Base-by-base conservation (phyloP, 2,113 vertebrate species). In the Lethenteron camtschaticum region DNA sequence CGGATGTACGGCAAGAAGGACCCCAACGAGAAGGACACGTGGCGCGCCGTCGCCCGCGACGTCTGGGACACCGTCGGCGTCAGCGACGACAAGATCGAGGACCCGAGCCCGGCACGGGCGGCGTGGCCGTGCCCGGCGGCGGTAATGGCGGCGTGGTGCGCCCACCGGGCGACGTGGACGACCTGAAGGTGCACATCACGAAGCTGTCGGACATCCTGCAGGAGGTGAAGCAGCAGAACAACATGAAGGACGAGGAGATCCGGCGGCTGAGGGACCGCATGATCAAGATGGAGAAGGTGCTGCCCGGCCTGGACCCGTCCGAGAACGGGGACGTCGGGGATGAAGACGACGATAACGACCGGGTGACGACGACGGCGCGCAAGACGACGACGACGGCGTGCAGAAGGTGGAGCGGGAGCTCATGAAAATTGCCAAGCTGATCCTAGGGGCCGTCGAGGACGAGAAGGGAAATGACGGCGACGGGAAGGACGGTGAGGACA, bases 31-130 rank as follows among this genome's bases (percentile, higher is more conserved):
- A 84, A 88, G 1, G 94, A 99, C 74, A 96, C 94, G 0, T 99
- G 94, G 94, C 82, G 87, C 74, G 90, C 90, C 0, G 94, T 99
- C 11, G 89, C 92, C 72, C 85, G 91, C 7, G 94, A 99, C 57
- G 92, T 99, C 69, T 99, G 92, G 94, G 94, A 99, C 75, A 99
- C 94, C 0, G 94, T 99, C 0, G 94, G 94, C 20, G 92, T 91
- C 0, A 92, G 90, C 20, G 94, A 99, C 16, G 94, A 99, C 77
- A 86, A 86, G 73, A 86, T 88, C 0, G 92, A 96, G 73, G 94
- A 96, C 2, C 2, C 59, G 82, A 79, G 68, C 73, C 68, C 4
- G 76, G 68, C 16, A 74, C 75, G 0, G 81, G 79, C 4, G 75
- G 73, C 0, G 80, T 41, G 41, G 63, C n/a, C 24, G 75, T 88